Percentiles rank a stretch among this genome's conserved stretches.
phyloP scores from a whole-genome alignment of 2,888 invertebrate genomes.

The Myathropa florea region DNA sequence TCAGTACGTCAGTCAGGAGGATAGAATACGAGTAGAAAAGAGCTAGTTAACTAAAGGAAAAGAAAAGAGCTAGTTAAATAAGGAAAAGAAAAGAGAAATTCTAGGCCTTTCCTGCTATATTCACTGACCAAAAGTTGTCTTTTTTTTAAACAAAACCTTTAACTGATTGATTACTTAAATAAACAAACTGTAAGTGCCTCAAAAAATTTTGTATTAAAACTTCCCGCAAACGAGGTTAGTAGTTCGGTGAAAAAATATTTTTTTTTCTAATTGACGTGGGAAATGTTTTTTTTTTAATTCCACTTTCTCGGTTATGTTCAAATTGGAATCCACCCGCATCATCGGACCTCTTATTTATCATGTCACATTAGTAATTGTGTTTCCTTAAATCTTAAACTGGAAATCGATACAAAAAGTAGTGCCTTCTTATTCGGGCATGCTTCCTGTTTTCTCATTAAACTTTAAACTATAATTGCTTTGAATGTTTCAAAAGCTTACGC shows the following conservation, averaged over 20 bases:
- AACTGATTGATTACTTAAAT: background rate
- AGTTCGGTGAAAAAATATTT: conserved; percentile 15
- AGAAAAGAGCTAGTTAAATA: background rate
- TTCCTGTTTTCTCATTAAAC: background rate
- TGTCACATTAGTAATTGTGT: background rate
- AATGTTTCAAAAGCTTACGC: background rate
- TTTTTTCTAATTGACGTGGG: conserved; percentile 29
- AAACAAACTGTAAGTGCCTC: background rate
- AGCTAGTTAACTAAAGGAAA: background rate
- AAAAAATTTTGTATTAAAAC: background rate
- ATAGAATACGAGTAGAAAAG: background rate
- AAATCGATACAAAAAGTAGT: background rate
- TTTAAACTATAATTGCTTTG: background rate
- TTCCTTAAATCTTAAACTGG: background rate
- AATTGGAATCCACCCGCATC: conserved; percentile 15
- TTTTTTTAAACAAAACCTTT: background rate
- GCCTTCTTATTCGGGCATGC: background rate
- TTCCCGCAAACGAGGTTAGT: conserved; percentile 33
- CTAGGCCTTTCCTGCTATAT: background rate
- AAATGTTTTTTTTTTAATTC: conserved; percentile 9
- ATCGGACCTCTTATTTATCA: background rate
- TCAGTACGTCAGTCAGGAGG: conserved; percentile 43
- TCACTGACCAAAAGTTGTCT: background rate
- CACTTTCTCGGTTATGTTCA: conserved; percentile 31
- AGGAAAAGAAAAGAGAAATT: background rate